Percentiles rank a stretch among this genome's conserved stretches.
These are phyloP conservation scores for Decapterus maruadsi DNA, from an alignment of 2,797 vertebrate species.

Conservation along the genomic window DNA sequence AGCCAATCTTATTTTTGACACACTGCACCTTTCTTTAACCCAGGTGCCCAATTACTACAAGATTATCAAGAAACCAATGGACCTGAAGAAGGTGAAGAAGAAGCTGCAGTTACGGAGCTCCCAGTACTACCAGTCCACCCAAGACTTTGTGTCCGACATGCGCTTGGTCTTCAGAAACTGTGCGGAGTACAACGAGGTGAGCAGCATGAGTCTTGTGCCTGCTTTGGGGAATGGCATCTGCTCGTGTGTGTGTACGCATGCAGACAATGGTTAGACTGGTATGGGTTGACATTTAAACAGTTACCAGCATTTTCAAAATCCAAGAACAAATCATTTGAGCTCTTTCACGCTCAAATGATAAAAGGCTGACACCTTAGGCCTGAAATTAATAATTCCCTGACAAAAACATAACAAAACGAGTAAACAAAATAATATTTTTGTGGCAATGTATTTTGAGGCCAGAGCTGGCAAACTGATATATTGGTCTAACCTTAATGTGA, in stretches of 20 bases:
- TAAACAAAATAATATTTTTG: not conserved
- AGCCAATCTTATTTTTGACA: no score
- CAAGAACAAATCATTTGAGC: not conserved
- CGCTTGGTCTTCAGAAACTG: conserved; percentile 98
- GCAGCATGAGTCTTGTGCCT: conserved; percentile 83
- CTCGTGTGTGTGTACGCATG: conserved; percentile 58
- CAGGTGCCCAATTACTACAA: conserved; percentile 99
- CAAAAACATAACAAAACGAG: not conserved
- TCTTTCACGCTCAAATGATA: not conserved
- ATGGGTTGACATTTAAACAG: conserved; percentile 18
- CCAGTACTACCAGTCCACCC: conserved; percentile 92
- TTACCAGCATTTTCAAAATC: not conserved
- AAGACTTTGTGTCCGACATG: conserved; percentile 95
- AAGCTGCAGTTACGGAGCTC: conserved; percentile 94
- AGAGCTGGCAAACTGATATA: not conserved
- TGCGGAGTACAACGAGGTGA: conserved; percentile 99
- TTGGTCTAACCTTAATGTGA: conserved; percentile 49
- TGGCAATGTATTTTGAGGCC: not conserved
- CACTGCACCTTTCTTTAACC: conserved; percentile 17
- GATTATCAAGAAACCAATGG: conserved; percentile 99
- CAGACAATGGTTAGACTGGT: conserved; percentile 55
- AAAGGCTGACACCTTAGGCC: not conserved
- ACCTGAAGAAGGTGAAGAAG: conserved; percentile 95
- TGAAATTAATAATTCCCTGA: not conserved
- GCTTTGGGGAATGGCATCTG: conserved; percentile 63